Base-by-base conservation (phyloP, 2,797 vertebrate genomes). In the Gymnoscopelus braueri region DNA sequence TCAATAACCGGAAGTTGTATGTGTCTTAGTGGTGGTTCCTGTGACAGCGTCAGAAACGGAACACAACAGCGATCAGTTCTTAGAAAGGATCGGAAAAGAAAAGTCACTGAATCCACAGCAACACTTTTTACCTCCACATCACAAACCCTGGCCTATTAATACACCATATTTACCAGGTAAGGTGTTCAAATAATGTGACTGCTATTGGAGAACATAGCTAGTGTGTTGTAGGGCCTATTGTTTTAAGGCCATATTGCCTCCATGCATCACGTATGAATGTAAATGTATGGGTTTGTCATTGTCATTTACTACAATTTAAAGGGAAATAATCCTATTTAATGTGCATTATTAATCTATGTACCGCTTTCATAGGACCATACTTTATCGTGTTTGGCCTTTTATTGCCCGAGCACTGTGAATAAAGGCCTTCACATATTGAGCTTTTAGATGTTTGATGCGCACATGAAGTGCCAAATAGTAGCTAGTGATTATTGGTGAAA, bases 201-300 rank as follows among this genome's bases (percentile, higher is more conserved):
- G 65, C 44, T 23, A 58, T 67, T 3, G 65, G 65, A 2, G 2
- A 68, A 0, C 14, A 44, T 44, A 5, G 2, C 51, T 32, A n/a
- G 13, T 10, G 51, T 60, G 67, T 67, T 75, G 67, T 15, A 2
- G 51, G 87, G 86, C 89, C 87, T 86, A 51, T 69, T 74, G 81
- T 66, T 29, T 65, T 63, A 51, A 72, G 87, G 90, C 88, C 89
- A 83, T 71, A 19, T 63, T 60, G 77, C 72, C 84, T 81, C 58
- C 78, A 83, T 60, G 58, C 84, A 82, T 84, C 87, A 87, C 87
- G 86, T 87, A 44, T 44, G 7, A 44, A 44, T 44, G 39, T 44
- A 44, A 44, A 44, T 44, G 39, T 44, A 91, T 91, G 91, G 91
- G 84, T 89, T 85, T 85, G 86, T 85, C 87, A 85, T 69, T 84